phyloP scores from a whole-genome alignment of 2,113 vertebrate species.

The Carassius auratus region DNA sequence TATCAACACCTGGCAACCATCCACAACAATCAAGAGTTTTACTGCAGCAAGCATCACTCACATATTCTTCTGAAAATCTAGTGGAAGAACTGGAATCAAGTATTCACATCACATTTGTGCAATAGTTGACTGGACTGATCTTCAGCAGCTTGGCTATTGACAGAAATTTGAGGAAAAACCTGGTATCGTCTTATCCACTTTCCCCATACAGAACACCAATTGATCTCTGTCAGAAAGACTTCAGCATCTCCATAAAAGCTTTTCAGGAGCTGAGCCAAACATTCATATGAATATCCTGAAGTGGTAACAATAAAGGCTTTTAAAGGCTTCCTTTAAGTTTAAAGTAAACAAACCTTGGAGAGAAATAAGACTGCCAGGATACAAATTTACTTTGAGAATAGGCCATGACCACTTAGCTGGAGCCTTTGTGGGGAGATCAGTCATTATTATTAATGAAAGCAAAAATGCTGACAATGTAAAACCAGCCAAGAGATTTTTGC shows the following conservation, averaged over 20 bases:
- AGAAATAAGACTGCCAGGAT: conserved; percentile 35
- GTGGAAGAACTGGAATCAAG: background rate
- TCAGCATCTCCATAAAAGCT: conserved; percentile 67
- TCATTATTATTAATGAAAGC: conserved; percentile 40
- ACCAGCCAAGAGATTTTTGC: background rate
- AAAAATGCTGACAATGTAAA: conserved; percentile 8
- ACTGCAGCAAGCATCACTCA: background rate
- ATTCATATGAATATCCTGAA: conserved; percentile 59
- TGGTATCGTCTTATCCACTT: conserved; percentile 61
- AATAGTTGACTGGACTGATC: background rate
- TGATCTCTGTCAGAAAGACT: conserved; percentile 62
- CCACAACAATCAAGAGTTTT: background rate
- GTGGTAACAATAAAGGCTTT: conserved; percentile 63
- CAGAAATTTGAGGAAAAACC: conserved; percentile 53
- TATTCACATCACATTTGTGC: background rate
- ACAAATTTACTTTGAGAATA: conserved; percentile 53
- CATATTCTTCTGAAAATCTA: background rate
- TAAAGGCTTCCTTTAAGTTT: conserved; percentile 55
- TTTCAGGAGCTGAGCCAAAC: conserved; percentile 68
- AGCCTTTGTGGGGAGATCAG: conserved; percentile 18
- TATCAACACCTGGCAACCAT: background rate
- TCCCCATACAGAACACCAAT: conserved; percentile 52
- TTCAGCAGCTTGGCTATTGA: conserved; percentile 34
- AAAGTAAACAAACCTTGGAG: conserved; percentile 55
- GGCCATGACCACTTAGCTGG: conserved; percentile 34